phyloP scores from a whole-genome alignment of 2,797 vertebrate species.

The Platalea minor region DNA sequence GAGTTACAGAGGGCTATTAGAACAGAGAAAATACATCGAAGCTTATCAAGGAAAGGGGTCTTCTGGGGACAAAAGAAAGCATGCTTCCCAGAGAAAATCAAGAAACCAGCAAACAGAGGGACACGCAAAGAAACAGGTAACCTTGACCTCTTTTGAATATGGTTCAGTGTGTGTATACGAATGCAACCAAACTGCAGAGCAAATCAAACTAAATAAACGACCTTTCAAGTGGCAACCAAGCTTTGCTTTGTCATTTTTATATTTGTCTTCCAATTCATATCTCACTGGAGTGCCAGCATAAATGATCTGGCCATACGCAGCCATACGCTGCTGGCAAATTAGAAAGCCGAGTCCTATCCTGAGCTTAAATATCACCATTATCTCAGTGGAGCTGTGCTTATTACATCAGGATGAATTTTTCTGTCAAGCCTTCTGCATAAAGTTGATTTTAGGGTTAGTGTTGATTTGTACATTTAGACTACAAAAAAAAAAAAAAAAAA shows the following conservation, averaged over 20 bases:
- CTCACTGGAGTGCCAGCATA: background rate
- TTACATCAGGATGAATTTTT: background rate
- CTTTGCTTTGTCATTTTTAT: background rate
- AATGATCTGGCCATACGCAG: background rate
- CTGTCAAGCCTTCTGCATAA: background rate
- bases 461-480: background rate
- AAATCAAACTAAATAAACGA: background rate
- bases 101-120: background rate
- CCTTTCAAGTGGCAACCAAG: background rate
- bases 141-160: background rate
- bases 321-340: background rate
- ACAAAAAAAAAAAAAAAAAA: background rate
- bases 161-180: background rate
- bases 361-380: background rate
- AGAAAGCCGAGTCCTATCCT: background rate
- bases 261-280: background rate
- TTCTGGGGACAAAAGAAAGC: background rate
- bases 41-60: background rate
- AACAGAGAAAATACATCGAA: background rate
- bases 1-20: background rate
- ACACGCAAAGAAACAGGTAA: background rate
- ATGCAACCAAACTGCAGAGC: background rate
- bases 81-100: background rate
- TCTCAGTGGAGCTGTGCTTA: background rate
- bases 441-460: background rate